Percentiles rank a stretch among this genome's conserved stretches.
These are phyloP conservation scores for Acestrorhynchus altus DNA, from an alignment of 2,797 vertebrate species.

Conservation along the genomic window DNA sequence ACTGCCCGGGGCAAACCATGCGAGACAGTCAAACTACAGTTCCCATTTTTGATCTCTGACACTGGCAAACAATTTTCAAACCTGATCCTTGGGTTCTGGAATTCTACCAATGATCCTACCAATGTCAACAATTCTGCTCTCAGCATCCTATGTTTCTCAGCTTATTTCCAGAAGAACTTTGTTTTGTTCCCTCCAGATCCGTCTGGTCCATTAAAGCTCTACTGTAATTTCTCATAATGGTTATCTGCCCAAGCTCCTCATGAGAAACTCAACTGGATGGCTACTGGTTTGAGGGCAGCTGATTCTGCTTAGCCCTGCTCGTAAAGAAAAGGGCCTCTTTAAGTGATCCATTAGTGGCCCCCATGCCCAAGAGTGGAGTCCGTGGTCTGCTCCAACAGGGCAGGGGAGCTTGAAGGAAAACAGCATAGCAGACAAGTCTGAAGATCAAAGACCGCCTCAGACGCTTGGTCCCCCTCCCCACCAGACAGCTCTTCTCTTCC, in stretches of 20 bases:
- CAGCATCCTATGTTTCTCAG: background rate
- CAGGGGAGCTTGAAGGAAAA: slow-evolving; percentile 84
- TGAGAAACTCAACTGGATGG: slow-evolving; percentile 63
- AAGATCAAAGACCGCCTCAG: slow-evolving; percentile 80
- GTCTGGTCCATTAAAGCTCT: slow-evolving; percentile 54
- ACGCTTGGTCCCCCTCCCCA: slow-evolving; percentile 62
- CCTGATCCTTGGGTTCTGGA: slow-evolving; percentile 23
- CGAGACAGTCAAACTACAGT: slow-evolving; percentile 4
- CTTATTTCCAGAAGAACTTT: slow-evolving; percentile 9
- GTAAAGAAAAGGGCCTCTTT: slow-evolving; percentile 81
- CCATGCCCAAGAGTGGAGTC: slow-evolving; percentile 76
- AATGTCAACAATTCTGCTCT: slow-evolving; percentile 19
- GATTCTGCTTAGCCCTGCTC: slow-evolving; percentile 81
- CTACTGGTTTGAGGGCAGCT: slow-evolving; percentile 81
- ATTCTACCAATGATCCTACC: slow-evolving; percentile 21
- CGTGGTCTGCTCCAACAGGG: slow-evolving; percentile 81
- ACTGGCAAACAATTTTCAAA: slow-evolving; percentile 10
- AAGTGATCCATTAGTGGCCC: slow-evolving; percentile 84
- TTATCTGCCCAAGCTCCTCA: slow-evolving; percentile 73
- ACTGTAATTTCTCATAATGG: slow-evolving; percentile 74
- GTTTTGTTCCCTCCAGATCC: slow-evolving; percentile 15
- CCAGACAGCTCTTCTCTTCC: slow-evolving; percentile 66
- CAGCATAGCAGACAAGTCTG: slow-evolving; percentile 80
- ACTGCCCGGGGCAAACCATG: slow-evolving; percentile 5
- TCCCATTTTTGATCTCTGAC: slow-evolving; percentile 16